A percentile compares a stretch with the other conserved stretches of the same genome.
These are phyloP conservation scores for Lordiphosa mommai DNA, from an alignment of 1,140 invertebrate genomes.

Conservation along the genomic window DNA sequence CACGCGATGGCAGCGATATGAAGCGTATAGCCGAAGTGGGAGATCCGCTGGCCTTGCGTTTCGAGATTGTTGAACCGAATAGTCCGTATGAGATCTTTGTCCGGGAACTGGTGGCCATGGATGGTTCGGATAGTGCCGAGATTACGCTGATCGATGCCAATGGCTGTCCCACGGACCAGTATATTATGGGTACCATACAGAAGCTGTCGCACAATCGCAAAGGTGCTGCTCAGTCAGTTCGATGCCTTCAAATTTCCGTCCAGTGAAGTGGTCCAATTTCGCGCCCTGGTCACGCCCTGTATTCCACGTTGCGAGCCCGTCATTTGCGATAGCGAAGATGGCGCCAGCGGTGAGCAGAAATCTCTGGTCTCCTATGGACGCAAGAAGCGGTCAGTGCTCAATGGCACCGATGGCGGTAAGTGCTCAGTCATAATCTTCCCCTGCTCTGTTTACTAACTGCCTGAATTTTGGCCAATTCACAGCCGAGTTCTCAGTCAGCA, in stretches of 20 bases:
- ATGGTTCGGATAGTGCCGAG: conserved; percentile 94
- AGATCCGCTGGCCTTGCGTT: conserved; percentile 92
- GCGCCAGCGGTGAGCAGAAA: conserved; percentile 88
- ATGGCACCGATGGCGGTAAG: conserved; percentile 69
- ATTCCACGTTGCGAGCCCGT: conserved; percentile 95
- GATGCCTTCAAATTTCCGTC: conserved; percentile 98
- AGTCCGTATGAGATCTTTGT: conserved; percentile 97
- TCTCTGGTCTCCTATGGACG: conserved; percentile 89
- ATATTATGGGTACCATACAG: conserved; percentile 94
- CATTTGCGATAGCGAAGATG: conserved; percentile 89
- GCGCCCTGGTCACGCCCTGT: conserved; percentile 94
- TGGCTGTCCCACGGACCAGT: conserved; percentile 94
- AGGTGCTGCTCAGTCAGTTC: conserved; percentile 91
- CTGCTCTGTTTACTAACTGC: conserved; percentile 25
- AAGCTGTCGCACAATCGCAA: conserved; percentile 89
- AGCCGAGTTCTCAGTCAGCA: conserved; percentile 72
- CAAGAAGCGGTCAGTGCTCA: conserved; percentile 78
- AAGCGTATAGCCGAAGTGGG: conserved; percentile 92
- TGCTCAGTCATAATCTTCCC: neutral
- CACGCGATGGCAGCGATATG: conserved; percentile 86
- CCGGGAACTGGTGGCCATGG: conserved; percentile 95
- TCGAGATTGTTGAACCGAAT: conserved; percentile 94
- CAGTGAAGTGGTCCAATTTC: conserved; percentile 96
- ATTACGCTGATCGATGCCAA: conserved; percentile 94
- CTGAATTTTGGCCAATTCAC: conserved; percentile 25